Conservation (phyloP, 2,888 invertebrate genomes). For the Pandemis cinnamomeana region DNA sequence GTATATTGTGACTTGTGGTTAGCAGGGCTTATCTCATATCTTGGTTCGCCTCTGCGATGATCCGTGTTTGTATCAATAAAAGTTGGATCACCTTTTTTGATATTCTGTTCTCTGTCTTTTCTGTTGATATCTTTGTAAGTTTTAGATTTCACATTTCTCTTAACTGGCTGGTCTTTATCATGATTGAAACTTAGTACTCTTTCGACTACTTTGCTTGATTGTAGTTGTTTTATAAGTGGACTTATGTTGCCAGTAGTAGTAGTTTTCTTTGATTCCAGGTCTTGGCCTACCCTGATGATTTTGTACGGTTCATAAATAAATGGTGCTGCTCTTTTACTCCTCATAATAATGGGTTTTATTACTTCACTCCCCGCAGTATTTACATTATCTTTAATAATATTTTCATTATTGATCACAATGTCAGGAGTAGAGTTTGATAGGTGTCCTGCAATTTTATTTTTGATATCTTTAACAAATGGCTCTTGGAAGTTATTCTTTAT, state of each 20-base stretch:
- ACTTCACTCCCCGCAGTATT: conserved; percentile 51
- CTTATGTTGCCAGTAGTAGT: conserved; percentile 70
- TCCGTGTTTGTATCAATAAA: conserved; percentile 70
- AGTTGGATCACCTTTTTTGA: conserved; percentile 50
- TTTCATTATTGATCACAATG: conserved; percentile 42
- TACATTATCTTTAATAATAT: conserved; percentile 50
- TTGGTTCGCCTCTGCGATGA: conserved; percentile 73
- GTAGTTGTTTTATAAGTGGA: conserved; percentile 75
- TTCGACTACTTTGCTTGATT: conserved; percentile 70
- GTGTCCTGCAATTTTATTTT: conserved; percentile 22
- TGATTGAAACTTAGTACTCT: conserved; percentile 59
- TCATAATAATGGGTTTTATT: conserved; percentile 46
- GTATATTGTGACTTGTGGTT: conserved; percentile 72
- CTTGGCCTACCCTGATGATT: conserved; percentile 73
- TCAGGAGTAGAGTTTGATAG: conserved; percentile 28
- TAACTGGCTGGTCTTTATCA: conserved; percentile 61
- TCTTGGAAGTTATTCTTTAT: conserved; percentile 56
- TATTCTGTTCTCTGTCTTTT: conserved; percentile 62
- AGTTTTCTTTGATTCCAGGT: conserved; percentile 73
- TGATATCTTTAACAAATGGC: conserved; percentile 23
- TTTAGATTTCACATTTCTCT: conserved; percentile 56
- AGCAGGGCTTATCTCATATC: conserved; percentile 67
- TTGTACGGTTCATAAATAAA: conserved; percentile 81
- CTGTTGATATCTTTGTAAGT: conserved; percentile 72
- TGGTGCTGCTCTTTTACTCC: conserved; percentile 66